These are phyloP conservation scores for Xenopus borealis DNA, from an alignment of 2,113 vertebrate genomes.

Conservation along the genomic window DNA sequence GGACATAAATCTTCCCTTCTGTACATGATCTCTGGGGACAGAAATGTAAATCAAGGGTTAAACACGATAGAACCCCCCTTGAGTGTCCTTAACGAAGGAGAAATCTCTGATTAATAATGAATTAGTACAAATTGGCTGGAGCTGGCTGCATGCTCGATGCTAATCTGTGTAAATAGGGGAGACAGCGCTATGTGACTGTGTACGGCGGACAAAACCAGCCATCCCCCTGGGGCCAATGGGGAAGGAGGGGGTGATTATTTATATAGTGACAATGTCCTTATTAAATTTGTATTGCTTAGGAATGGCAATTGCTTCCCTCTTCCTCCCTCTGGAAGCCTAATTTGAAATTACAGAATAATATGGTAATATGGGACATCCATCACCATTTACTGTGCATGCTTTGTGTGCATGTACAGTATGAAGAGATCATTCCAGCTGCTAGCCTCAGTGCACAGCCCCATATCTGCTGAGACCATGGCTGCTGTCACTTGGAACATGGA, in stretches of 20 bases:
- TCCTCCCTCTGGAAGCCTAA: constrained; percentile 11
- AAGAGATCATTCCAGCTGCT: background rate
- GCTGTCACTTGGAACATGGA: too few species aligned
- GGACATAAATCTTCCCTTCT: background rate
- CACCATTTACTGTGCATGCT: constrained; percentile 29
- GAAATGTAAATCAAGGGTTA: constrained; percentile 23
- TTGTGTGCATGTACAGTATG: background rate
- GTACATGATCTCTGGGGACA: constrained; percentile 1
- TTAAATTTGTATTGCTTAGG: constrained; percentile 45
- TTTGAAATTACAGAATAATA: constrained; percentile 39
- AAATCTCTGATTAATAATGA: constrained; percentile 59
- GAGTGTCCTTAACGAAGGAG: constrained; percentile 43
- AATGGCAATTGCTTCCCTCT: constrained; percentile 36
- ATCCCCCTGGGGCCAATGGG: constrained; percentile 31
- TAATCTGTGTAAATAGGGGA: constrained; percentile 46
- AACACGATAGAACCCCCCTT: constrained; percentile 27
- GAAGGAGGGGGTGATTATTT: constrained; percentile 36
- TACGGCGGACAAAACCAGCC: constrained; percentile 33
- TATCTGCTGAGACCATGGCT: background rate
- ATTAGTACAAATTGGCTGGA: constrained; percentile 59
- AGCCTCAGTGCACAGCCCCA: background rate
- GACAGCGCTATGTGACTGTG: constrained; percentile 26
- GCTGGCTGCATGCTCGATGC: constrained; percentile 46
- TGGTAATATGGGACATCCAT: constrained; percentile 38
- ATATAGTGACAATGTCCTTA: constrained; percentile 46